These are phyloP conservation scores for Euthynnus affinis DNA, from an alignment of 2,797 vertebrate species.

Conservation along the genomic window DNA sequence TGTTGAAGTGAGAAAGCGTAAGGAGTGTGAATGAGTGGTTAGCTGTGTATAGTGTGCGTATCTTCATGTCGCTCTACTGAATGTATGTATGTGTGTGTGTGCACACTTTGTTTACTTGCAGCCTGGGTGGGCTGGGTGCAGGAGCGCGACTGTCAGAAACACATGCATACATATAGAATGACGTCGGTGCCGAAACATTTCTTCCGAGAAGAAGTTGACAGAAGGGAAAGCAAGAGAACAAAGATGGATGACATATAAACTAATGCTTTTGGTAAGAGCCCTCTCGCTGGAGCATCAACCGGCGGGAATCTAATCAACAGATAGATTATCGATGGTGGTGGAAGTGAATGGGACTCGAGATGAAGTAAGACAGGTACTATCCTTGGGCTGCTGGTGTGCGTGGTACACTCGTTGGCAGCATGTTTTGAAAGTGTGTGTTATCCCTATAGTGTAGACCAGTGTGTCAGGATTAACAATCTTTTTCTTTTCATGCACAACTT, in stretches of 20 bases:
- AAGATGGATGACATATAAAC: background rate
- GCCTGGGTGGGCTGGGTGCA: constrained; percentile 61
- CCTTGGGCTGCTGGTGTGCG: background rate
- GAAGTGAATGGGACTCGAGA: background rate
- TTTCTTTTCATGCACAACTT: constrained; percentile 2
- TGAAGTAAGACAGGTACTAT: constrained; percentile 17
- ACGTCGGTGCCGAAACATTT: constrained; percentile 14
- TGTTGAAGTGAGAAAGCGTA: constrained; percentile 17
- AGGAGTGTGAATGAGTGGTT: constrained; percentile 29
- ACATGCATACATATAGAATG: constrained; percentile 23
- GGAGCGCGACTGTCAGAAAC: constrained; percentile 48
- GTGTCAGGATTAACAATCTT: background rate
- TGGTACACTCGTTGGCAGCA: background rate
- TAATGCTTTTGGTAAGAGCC: background rate
- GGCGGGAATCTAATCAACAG: background rate
- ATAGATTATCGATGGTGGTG: background rate
- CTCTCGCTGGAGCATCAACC: background rate
- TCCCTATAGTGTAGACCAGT: background rate
- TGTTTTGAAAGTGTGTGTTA: background rate
- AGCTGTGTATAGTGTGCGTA: constrained; percentile 4
- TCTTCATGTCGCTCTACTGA: constrained; percentile 20
- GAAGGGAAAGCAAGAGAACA: background rate
- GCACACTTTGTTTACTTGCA: constrained; percentile 46
- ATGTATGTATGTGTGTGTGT: constrained; percentile 11
- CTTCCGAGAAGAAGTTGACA: constrained; percentile 11